Evolutionary conservation across 1,140 invertebrate genomes (phyloP), one percentile per base, ranked within the genome.

Genomic region (Drosophila yakuba): DNA sequence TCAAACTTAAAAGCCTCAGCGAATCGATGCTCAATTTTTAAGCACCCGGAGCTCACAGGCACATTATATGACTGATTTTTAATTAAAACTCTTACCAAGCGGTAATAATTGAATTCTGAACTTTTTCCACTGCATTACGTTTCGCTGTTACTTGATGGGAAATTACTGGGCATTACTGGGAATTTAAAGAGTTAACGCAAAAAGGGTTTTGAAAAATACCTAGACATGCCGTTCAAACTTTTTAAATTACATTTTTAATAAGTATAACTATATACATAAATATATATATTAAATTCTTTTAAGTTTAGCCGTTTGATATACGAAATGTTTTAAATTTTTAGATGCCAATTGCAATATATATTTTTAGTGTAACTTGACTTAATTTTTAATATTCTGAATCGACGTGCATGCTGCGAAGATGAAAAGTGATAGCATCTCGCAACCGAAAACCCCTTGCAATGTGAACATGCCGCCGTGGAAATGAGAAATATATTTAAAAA

Each of bases 1-100:
- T 77, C 41, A 54, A 77, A 47, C 74, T 57, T 69, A 23, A 78
- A 62, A 78, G 74, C 74, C 45, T 62, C 35, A 3, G n/a, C 15
- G 15, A 23, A 47, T 63, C 23, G 48, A 20, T 68, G 41, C 52
- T n/a, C 51, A 62, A 45, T 12, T 47, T 61, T 52, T 54, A 28
- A 62, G 28, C 52, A 50, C 36, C 50, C n/a, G 15, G 6, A 28
- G 28, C 15, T 25, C 28, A 35, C 6, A 35, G 36, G 8, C 2
- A 48, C 35, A 64, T 41, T 71, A 41, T 36, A 28, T 67, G n/a
- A 10, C 25, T 39, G n/a, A 61, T 55, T 62, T 77, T 71, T 77
- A 57, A 78, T 71, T 77, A 61, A 71, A 76, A 54, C 54, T 59
- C 25, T 32, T n/a, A 17, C 25, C 12, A 41, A n/a, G 23, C 28